These are phyloP conservation scores for Cosmorhoe ocellata DNA, from an alignment of 2,888 invertebrate species.

Conservation along the genomic window DNA sequence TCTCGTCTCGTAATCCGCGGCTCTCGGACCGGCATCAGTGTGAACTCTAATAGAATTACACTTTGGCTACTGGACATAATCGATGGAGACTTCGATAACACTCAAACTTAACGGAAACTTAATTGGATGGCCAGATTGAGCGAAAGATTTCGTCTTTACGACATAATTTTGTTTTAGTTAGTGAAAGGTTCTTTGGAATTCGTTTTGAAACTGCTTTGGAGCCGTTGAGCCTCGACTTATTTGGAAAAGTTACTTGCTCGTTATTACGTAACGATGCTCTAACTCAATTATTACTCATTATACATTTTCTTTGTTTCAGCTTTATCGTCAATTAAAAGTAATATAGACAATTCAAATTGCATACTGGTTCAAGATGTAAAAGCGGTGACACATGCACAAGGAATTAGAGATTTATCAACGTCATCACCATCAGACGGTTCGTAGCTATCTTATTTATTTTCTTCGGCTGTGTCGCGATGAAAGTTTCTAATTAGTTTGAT, in stretches of 20 bases:
- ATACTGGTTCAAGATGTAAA: constrained; percentile 94
- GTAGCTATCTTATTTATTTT: constrained; percentile 21
- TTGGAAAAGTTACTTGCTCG: constrained; percentile 4
- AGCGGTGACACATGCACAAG: constrained; percentile 93
- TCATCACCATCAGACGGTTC: constrained; percentile 77
- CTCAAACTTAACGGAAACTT: constrained; percentile 62
- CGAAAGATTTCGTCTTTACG: constrained; percentile 51
- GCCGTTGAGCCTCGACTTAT: too few relatives aligned
- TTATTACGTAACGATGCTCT: not conserved
- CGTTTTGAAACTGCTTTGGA: constrained; percentile 22
- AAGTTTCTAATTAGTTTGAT: constrained; percentile 23
- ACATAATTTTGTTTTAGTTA: constrained; percentile 41
- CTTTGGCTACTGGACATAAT: constrained; percentile 63
- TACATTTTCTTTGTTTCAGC: constrained; percentile 83
- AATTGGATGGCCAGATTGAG: constrained; percentile 61
- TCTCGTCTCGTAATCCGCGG: constrained; percentile 57
- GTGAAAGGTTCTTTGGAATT: constrained; percentile 30
- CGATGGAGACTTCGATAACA: constrained; percentile 61
- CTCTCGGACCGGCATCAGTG: constrained; percentile 49
- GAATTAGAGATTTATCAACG: constrained; percentile 86
- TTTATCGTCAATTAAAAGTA: constrained; percentile 94
- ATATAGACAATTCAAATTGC: constrained; percentile 94
- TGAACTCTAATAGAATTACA: constrained; percentile 64
- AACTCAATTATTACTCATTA: constrained; percentile 9
- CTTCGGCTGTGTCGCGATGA: not conserved